A percentile compares a stretch with the other conserved stretches of the same genome.
Conservation (phyloP, 2,113 vertebrate species). For the Ptyas mucosa region DNA sequence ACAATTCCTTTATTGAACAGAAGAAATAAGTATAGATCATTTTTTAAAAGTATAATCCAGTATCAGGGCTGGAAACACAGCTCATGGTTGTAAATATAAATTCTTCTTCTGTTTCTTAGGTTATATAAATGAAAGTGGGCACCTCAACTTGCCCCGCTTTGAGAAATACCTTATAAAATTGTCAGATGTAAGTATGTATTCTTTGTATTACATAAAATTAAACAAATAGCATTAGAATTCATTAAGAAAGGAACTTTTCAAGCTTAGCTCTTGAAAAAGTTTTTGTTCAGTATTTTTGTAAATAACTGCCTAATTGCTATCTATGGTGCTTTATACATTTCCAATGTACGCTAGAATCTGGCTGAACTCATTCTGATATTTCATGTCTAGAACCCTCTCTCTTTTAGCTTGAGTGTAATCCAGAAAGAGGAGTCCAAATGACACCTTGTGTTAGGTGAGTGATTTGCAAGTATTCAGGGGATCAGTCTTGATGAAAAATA, state of each 20-base stretch:
- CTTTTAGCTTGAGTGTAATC: background rate
- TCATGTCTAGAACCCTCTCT: background rate
- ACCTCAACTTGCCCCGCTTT: conserved; percentile 90
- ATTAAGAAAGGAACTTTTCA: background rate
- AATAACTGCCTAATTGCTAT: background rate
- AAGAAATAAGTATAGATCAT: background rate
- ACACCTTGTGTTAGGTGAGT: background rate
- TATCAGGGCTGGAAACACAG: background rate
- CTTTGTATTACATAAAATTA: background rate
- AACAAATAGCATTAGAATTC: background rate
- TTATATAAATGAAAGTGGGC: conserved; percentile 95
- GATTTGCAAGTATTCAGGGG: background rate
- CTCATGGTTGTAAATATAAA: background rate
- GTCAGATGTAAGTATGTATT: conserved; percentile 81
- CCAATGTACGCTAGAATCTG: background rate
- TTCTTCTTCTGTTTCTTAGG: conserved; percentile 70
- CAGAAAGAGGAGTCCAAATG: background rate
- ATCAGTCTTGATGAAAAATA: background rate
- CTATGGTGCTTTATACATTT: background rate
- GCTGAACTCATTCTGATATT: background rate
- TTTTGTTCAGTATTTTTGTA: background rate
- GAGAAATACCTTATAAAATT: conserved; percentile 93
- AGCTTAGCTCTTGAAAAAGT: background rate
- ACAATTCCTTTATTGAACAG: background rate
- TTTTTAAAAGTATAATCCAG: background rate